phyloP scores from a whole-genome alignment of 2,888 invertebrate species.

The Agriopis aurantiaria region DNA sequence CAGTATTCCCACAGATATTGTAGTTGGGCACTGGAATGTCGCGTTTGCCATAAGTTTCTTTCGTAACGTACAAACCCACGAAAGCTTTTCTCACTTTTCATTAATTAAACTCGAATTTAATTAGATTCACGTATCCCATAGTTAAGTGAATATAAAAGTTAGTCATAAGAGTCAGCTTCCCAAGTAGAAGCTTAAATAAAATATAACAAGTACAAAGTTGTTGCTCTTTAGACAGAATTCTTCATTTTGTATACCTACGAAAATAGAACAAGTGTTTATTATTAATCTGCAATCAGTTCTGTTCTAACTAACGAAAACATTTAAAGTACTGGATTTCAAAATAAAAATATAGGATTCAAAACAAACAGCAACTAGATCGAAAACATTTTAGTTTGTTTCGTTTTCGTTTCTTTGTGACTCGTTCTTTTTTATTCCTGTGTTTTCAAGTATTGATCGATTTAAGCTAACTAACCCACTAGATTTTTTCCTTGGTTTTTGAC shows the following conservation, averaged over 20 bases:
- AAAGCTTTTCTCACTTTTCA: slow-evolving; percentile 40
- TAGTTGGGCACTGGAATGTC: slow-evolving; percentile 9
- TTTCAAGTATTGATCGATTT: background rate
- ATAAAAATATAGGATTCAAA: background rate
- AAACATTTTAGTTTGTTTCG: background rate
- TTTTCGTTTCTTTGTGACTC: background rate
- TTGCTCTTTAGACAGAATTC: slow-evolving; percentile 30
- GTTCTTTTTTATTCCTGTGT: too few relatives aligned
- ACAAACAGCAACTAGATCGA: background rate
- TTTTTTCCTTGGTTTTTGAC: background rate
- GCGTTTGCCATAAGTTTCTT: slow-evolving; percentile 48
- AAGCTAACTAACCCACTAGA: background rate
- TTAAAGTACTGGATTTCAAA: background rate
- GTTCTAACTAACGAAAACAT: background rate
- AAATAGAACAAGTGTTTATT: slow-evolving; percentile 8
- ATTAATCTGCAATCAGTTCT: background rate
- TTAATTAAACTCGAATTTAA: slow-evolving; percentile 64
- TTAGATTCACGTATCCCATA: slow-evolving; percentile 70
- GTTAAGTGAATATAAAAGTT: slow-evolving; percentile 53
- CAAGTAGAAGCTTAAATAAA: slow-evolving; percentile 49
- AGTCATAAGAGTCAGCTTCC: slow-evolving; percentile 48
- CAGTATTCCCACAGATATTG: slow-evolving; percentile 20
- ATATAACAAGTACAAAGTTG: slow-evolving; percentile 69
- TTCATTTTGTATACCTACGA: slow-evolving; percentile 5
- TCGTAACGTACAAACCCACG: slow-evolving; percentile 51